Evolutionary conservation across 2,797 vertebrate species (phyloP), one percentile per base, ranked within the genome.

Genomic region (Propithecus perrieri): DNA sequence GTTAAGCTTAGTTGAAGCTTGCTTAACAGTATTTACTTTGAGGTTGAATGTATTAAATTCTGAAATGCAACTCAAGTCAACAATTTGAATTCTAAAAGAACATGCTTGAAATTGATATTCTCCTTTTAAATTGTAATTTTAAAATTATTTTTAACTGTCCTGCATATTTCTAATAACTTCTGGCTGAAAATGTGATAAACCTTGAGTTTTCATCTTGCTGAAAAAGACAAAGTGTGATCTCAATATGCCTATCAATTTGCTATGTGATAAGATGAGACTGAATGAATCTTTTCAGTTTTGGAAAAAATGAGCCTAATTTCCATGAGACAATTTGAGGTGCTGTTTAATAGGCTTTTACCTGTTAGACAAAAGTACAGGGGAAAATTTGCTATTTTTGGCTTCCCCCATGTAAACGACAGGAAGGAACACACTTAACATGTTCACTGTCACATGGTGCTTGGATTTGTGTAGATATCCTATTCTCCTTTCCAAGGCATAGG

Each of bases 1-100:
- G 89, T 90, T 95, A 97, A 95, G 87, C 96, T 96, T 93, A 95
- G 92, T 95, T 97, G 95, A 97, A 97, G 69, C 95, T 97, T 97
- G 95, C 95, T 94, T 94, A 96, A 89, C 94, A 91, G 53, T 96
- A 91, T 98, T 98, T 97, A 98, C 92, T 75, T 97, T 96, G 74
- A 53, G 61, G 33, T 74, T 91, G 88, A 55, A 86, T 87, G 84
- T 97, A 96, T 95, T 96, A 96, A 98, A 95, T 94, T 95, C 92
- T 84, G 92, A 97, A 71, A 95, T 94, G 78, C 86, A 92, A 80
- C 94, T 96, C 92, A 89, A 97, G 95, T 97, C 96, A 98, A 97
- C 91, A 97, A 87, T 93, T 94, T 69, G 11, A 94, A 96, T 96
- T 97, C 86, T 97, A 80, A 92, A 97, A 95, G 55, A 92, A 81